Conservation (phyloP, 2,888 invertebrate species). For the Aleiodes alternator region DNA sequence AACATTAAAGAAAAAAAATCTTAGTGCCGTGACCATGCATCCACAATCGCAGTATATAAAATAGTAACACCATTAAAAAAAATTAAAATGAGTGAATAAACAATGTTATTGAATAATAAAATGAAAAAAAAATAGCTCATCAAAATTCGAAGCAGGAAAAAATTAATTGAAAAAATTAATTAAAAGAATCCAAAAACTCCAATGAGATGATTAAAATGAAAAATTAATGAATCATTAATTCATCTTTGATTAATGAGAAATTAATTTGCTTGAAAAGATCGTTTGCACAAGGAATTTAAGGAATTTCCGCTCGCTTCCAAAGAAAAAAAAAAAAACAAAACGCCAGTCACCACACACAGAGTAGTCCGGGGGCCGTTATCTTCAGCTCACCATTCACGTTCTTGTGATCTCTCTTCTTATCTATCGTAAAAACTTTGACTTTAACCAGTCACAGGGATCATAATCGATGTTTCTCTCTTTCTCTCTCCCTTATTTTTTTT, state of each 20-base stretch:
- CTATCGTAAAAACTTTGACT: conserved; percentile 73
- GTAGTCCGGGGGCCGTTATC: conserved; percentile 32
- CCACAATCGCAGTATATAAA: conserved; percentile 26
- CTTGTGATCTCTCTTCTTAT: conserved; percentile 57
- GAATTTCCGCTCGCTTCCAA: too few species aligned
- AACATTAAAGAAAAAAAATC: conserved; percentile 9
- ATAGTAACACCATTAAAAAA: conserved; percentile 48
- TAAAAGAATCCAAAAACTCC: too few species aligned
- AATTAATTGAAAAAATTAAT: too few species aligned
- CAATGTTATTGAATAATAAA: conserved; percentile 38
- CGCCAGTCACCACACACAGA: background rate
- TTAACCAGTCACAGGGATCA: conserved; percentile 72
- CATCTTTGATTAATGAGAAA: too few species aligned
- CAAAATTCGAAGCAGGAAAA: too few species aligned
- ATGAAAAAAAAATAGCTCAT: background rate
- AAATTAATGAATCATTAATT: too few species aligned
- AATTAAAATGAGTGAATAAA: conserved; percentile 37
- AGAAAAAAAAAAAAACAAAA: too few species aligned
- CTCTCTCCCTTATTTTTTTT: conserved; percentile 6
- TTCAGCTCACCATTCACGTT: conserved; percentile 39
- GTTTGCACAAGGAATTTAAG: too few species aligned
- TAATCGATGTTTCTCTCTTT: conserved; percentile 65
- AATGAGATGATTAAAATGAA: too few species aligned
- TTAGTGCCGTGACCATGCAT: conserved; percentile 2
- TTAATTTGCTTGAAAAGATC: too few species aligned